These are phyloP conservation scores for Sebastes hopkinsi DNA, from an alignment of 2,797 vertebrate genomes.

Conservation along the genomic window DNA sequence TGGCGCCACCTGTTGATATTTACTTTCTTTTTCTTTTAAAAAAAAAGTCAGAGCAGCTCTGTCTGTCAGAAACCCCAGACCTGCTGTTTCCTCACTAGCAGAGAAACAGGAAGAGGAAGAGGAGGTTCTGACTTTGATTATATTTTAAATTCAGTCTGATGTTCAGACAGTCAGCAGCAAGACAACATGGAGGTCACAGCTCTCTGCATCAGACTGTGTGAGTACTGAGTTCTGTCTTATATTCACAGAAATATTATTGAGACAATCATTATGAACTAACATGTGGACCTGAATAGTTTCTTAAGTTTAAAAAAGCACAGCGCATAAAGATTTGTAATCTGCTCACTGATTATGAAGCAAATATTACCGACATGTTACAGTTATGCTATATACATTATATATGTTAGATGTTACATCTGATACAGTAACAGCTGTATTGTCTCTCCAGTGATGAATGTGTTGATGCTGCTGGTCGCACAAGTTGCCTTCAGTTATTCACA, in stretches of 20 bases:
- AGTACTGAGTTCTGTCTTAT: not conserved
- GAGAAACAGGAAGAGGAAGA: constrained; percentile 10
- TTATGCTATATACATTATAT: not conserved
- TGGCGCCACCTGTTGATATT: not conserved
- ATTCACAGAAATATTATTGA: not conserved
- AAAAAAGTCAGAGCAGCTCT: not conserved
- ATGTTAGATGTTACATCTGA: no score
- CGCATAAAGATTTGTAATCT: not conserved
- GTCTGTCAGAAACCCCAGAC: not conserved
- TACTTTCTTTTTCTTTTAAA: not conserved
- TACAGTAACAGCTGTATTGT: no score
- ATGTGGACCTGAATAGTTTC: no score
- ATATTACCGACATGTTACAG: not conserved
- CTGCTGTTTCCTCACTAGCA: not conserved
- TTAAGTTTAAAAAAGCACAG: not conserved
- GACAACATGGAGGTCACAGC: constrained; percentile 1
- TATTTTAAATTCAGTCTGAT: not conserved
- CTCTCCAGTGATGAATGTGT: no score
- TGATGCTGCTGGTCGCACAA: not conserved
- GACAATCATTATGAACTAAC: not conserved
- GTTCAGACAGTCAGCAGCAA: not conserved
- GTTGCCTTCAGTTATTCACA: not conserved
- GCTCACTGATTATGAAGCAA: not conserved
- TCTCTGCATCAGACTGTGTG: not conserved
- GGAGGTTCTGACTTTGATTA: not conserved